Percentiles rank a stretch among this genome's conserved stretches.
Evolutionary conservation across 2,888 invertebrate genomes (phyloP).

Genomic region (Frankliniella intonsa): DNA sequence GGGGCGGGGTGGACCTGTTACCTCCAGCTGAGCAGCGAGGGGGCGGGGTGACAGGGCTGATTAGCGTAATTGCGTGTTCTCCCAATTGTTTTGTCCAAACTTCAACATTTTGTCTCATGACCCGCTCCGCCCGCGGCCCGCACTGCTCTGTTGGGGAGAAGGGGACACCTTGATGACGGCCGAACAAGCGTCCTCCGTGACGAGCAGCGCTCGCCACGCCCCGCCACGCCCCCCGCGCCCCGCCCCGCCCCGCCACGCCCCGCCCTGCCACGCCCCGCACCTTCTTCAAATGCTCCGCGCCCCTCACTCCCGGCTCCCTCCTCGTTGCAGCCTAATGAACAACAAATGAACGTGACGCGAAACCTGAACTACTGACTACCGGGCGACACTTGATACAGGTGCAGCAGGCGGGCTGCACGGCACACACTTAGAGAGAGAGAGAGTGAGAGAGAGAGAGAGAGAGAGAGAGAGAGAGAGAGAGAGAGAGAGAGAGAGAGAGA

Average conservation of each 20-base stretch:
- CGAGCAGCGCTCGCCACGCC: neutral
- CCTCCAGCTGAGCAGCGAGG: too few species aligned
- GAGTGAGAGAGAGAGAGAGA: too few species aligned
- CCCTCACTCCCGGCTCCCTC: neutral
- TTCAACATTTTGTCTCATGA: neutral
- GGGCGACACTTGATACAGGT: too few species aligned
- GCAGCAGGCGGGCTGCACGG: too few species aligned
- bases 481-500: too few species aligned
- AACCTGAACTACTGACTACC: too few species aligned
- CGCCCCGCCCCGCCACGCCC: neutral
- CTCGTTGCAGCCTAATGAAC: neutral
- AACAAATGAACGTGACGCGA: too few species aligned
- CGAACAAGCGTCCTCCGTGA: neutral
- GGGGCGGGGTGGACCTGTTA: too few species aligned
- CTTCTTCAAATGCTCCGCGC: neutral
- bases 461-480: too few species aligned
- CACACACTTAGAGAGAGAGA: too few species aligned
- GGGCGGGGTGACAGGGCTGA: neutral
- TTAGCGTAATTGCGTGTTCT: neutral
- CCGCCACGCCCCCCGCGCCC: neutral
- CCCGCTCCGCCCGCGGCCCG: neutral
- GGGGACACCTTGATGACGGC: neutral
- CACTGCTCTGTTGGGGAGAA: neutral
- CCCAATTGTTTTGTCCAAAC: constrained; percentile 10
- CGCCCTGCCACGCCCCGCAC: neutral